Evolutionary conservation across 2,797 vertebrate genomes (phyloP).

Genomic region (Sebastes variabilis): DNA sequence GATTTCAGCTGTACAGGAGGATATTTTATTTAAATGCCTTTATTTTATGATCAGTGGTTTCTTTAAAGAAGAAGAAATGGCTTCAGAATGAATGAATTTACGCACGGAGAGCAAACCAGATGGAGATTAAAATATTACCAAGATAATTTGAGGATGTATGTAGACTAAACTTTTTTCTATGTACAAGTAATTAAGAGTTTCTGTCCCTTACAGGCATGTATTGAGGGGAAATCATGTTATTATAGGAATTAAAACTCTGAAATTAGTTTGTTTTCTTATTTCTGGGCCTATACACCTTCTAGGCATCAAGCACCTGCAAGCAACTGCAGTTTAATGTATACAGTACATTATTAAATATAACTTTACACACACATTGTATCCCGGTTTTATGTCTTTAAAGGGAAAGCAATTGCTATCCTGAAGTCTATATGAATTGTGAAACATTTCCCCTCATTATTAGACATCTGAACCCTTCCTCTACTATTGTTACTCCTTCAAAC

Average conservation of each 20-base stretch:
- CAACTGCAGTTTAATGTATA: background rate
- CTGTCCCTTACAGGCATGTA: background rate
- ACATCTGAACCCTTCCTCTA: background rate
- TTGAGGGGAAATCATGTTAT: background rate
- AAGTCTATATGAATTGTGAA: background rate
- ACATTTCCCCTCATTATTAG: background rate
- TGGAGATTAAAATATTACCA: background rate
- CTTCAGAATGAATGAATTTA: constrained; percentile 24
- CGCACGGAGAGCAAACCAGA: constrained; percentile 19
- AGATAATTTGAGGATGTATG: background rate
- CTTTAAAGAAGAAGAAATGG: background rate
- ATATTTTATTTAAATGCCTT: background rate
- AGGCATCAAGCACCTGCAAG: constrained; percentile 11
- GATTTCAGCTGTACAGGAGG: background rate
- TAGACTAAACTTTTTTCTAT: background rate
- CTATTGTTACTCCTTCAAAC: background rate
- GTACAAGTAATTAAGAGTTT: too few species aligned
- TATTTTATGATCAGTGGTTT: background rate
- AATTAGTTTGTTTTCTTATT: too few species aligned
- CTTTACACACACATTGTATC: background rate
- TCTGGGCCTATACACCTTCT: background rate
- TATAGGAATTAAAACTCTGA: background rate
- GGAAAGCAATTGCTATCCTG: background rate
- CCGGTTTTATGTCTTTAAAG: background rate
- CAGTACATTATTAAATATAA: background rate